Conservation (phyloP, 2,113 vertebrate genomes). For the Sylvia atricapilla region DNA sequence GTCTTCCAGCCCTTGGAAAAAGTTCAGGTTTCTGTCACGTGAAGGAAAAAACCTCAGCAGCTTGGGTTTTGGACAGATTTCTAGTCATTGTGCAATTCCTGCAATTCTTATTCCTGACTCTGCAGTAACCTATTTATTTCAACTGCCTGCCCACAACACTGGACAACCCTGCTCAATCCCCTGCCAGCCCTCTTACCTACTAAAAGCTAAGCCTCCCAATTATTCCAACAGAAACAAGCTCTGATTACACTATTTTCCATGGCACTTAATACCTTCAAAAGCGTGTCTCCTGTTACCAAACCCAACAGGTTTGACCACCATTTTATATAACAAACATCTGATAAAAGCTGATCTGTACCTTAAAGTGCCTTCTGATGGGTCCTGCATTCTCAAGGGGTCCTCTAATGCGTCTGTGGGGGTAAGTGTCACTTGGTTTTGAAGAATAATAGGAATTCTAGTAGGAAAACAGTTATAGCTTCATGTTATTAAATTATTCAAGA, state of each 20-base stretch:
- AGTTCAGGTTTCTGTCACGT: background rate
- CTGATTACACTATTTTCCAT: background rate
- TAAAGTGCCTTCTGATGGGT: constrained; percentile 60
- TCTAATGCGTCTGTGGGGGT: constrained; percentile 41
- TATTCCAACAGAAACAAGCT: background rate
- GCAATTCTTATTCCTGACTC: background rate
- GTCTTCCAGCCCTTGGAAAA: background rate
- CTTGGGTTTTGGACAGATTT: background rate
- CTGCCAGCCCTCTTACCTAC: background rate
- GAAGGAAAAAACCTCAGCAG: background rate
- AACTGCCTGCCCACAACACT: background rate
- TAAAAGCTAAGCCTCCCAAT: background rate
- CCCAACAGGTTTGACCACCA: background rate
- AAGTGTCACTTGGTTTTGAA: constrained; percentile 48
- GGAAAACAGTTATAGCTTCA: constrained; percentile 14
- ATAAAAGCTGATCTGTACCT: constrained; percentile 63
- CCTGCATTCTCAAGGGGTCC: constrained; percentile 54
- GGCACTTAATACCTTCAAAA: background rate
- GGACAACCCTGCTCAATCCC: background rate
- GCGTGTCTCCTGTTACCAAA: background rate
- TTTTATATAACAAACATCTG: background rate
- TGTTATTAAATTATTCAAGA: background rate
- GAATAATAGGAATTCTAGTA: constrained; percentile 62
- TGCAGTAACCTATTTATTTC: background rate
- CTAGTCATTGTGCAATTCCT: background rate